phyloP scores from a whole-genome alignment of 2,888 invertebrate genomes.

The Pyrgus malvae region DNA sequence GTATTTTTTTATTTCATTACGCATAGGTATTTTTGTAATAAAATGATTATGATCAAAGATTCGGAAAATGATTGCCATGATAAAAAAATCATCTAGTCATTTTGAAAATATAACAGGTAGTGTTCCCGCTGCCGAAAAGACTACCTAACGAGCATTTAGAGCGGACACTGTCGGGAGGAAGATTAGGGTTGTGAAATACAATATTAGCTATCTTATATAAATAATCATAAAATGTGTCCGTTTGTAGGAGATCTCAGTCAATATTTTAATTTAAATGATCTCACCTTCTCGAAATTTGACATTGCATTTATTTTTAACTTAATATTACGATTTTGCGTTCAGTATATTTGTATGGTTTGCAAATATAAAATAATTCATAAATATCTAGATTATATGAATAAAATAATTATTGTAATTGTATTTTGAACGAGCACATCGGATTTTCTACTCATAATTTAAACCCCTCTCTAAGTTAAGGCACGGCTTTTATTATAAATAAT shows the following conservation, averaged over 20 bases:
- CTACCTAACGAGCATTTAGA: conserved; percentile 50
- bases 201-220: conserved; percentile 64
- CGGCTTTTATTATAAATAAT: conserved; percentile 59
- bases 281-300: conserved; percentile 55
- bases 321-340: conserved; percentile 15
- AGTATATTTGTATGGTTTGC: conserved; percentile 40
- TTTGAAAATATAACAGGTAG: conserved; percentile 47
- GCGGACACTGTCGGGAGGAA: conserved; percentile 53
- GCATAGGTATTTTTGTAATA: conserved; percentile 29
- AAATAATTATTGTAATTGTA: conserved; percentile 54
- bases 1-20: conserved; percentile 36
- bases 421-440: conserved; percentile 55
- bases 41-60: conserved; percentile 35
- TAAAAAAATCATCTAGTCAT: conserved; percentile 65
- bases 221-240: conserved; percentile 50
- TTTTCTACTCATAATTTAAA: conserved; percentile 62
- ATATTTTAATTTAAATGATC: conserved; percentile 65
- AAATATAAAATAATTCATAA: conserved; percentile 59
- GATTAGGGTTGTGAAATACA: conserved; percentile 79
- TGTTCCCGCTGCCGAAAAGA: conserved; percentile 23
- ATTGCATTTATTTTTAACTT: conserved; percentile 68
- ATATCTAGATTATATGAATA: conserved; percentile 57
- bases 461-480: conserved; percentile 62
- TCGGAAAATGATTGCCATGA: conserved; percentile 61
- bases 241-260: conserved; percentile 67